Evolutionary conservation across 1,140 invertebrate genomes (phyloP).

Genomic region (Bursaphelenchus mucronatus): DNA sequence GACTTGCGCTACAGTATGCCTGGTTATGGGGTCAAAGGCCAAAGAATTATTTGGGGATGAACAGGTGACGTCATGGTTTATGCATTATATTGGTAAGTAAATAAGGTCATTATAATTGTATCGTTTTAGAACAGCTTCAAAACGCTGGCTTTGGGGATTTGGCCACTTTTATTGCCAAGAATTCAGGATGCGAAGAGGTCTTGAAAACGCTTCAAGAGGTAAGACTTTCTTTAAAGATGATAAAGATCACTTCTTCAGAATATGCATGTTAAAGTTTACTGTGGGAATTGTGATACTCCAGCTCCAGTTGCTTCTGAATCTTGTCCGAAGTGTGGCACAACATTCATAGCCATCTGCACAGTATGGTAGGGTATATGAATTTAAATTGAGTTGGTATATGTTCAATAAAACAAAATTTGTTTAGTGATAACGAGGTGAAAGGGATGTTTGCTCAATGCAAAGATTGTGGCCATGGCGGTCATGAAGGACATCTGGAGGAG

Average conservation of each 20-base stretch:
- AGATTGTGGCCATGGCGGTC: constrained; percentile 17
- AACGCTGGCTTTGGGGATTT: constrained; percentile 9
- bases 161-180: constrained; percentile 17
- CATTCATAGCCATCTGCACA: constrained; percentile 13
- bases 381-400: background rate
- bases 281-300: constrained; percentile 10
- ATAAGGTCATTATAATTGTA: background rate
- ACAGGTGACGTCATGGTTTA: constrained; percentile 16
- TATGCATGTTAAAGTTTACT: constrained; percentile 16
- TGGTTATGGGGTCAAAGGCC: constrained; percentile 34
- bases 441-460: constrained; percentile 18
- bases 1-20: constrained; percentile 37
- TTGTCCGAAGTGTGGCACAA: constrained; percentile 10
- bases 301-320: constrained; percentile 5
- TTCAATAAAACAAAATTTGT: background rate
- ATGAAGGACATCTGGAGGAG: constrained; percentile 13
- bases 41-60: constrained; percentile 12
- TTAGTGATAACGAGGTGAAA: constrained; percentile 12
- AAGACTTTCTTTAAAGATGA: background rate
- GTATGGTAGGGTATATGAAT: constrained; percentile 5
- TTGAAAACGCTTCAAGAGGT: constrained; percentile 18
- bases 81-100: constrained; percentile 16
- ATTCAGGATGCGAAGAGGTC: constrained; percentile 10
- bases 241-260: constrained; percentile 12
- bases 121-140: constrained; percentile 10